Evolutionary conservation across 2,797 vertebrate species (phyloP).

Genomic region (Garrulus glandarius): DNA sequence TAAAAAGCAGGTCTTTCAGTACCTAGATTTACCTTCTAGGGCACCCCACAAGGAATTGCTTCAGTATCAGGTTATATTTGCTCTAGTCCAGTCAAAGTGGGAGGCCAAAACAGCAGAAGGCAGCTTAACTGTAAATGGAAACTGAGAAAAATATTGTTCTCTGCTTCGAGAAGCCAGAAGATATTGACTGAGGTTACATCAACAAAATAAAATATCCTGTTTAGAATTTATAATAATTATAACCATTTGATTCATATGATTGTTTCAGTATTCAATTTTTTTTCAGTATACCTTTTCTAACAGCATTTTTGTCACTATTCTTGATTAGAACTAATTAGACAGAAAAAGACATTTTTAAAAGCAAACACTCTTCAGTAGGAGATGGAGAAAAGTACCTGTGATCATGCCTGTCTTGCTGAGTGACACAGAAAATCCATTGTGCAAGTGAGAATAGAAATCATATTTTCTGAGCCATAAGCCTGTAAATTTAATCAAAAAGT

Average conservation of each 20-base stretch:
- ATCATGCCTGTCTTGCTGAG: neutral
- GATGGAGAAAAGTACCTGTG: neutral
- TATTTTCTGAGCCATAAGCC: neutral
- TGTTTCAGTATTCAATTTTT: neutral
- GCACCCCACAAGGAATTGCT: neutral
- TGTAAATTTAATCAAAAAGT: neutral
- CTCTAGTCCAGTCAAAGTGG: neutral
- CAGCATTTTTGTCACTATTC: neutral
- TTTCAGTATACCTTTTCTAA: neutral
- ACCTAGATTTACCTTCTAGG: neutral
- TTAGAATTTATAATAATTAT: neutral
- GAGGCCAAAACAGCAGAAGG: neutral
- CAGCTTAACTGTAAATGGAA: neutral
- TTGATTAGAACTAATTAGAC: neutral
- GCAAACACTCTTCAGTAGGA: neutral
- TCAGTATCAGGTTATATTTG: neutral
- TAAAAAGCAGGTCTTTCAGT: neutral
- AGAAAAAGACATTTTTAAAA: neutral
- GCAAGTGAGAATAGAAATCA: neutral
- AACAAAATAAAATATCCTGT: neutral
- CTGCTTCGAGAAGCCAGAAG: neutral
- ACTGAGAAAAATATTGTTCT: neutral
- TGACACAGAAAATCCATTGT: neutral
- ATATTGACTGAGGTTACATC: neutral
- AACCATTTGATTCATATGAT: neutral